These are phyloP conservation scores for Distichodus sexfasciatus DNA, from an alignment of 2,797 vertebrate genomes.

Conservation along the genomic window DNA sequence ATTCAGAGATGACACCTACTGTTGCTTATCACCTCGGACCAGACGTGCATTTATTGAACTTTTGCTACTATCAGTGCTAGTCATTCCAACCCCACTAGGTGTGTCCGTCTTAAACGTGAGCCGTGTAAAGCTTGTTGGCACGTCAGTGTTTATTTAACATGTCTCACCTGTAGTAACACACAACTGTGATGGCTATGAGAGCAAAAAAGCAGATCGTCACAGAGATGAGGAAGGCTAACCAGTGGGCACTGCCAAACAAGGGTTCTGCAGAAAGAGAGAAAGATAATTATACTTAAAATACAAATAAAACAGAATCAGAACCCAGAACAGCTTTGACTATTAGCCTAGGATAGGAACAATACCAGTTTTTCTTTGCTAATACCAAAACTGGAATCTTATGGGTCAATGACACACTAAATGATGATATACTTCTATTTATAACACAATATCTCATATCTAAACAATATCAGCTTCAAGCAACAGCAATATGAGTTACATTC, in stretches of 20 bases:
- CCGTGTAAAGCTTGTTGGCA: neutral
- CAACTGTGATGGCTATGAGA: constrained; percentile 85
- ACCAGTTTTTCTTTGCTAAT: no score
- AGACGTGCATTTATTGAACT: neutral
- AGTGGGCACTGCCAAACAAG: constrained; percentile 79
- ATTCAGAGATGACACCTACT: neutral
- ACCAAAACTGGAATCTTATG: no score
- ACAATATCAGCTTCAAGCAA: no score
- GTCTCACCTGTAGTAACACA: constrained; percentile 92
- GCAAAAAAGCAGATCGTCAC: constrained; percentile 90
- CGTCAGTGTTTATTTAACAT: neutral
- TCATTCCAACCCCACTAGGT: constrained; percentile 12
- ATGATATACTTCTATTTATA: no score
- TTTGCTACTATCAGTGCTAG: neutral
- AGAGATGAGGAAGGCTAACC: constrained; percentile 89
- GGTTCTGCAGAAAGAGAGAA: constrained; percentile 65
- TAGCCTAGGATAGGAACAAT: no score
- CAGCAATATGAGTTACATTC: no score
- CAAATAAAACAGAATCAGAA: neutral
- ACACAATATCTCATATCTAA: no score
- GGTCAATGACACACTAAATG: no score
- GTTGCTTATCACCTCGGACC: constrained; percentile 10
- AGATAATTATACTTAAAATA: neutral
- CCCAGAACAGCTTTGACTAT: neutral
- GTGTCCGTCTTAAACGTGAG: neutral